These are phyloP conservation scores for Tinamus major DNA, from an alignment of 2,797 vertebrate species.

Conservation along the genomic window DNA sequence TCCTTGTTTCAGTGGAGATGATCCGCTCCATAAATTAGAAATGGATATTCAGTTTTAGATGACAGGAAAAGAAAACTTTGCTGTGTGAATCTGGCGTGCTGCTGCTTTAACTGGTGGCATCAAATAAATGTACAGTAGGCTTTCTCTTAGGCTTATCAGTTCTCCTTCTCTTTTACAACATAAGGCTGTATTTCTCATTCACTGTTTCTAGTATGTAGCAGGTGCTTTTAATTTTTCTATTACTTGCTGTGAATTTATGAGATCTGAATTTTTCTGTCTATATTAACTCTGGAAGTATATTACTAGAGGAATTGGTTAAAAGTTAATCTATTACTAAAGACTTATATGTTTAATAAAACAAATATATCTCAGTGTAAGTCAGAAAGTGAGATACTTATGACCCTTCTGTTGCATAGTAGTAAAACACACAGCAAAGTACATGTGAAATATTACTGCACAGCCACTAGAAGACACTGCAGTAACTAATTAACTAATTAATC, in stretches of 20 bases:
- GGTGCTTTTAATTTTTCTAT: not conserved
- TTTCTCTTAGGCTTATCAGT: not conserved
- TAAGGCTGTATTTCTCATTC: not conserved
- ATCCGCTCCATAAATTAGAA: not conserved
- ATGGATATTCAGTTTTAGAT: not conserved
- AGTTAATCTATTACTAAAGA: not conserved
- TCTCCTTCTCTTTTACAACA: not conserved
- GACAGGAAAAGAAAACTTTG: not conserved
- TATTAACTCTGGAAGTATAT: not conserved
- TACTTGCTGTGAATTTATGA: not conserved
- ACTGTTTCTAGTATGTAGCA: not conserved
- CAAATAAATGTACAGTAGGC: not conserved
- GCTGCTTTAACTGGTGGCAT: not conserved
- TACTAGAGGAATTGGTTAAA: not conserved
- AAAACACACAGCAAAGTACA: not conserved
- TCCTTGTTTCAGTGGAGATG: not conserved
- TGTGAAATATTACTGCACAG: constrained; percentile 30
- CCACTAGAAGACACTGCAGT: not conserved
- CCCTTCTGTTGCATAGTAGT: not conserved
- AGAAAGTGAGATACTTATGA: not conserved
- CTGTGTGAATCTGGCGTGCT: not conserved
- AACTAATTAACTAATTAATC: constrained; percentile 61
- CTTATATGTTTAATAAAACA: not conserved
- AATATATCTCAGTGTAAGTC: not conserved
- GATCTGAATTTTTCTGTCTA: not conserved